A percentile compares a stretch with the other conserved stretches of the same genome.
Conservation (phyloP, 2,888 invertebrate species). For the Listrodromus nycthemerus region DNA sequence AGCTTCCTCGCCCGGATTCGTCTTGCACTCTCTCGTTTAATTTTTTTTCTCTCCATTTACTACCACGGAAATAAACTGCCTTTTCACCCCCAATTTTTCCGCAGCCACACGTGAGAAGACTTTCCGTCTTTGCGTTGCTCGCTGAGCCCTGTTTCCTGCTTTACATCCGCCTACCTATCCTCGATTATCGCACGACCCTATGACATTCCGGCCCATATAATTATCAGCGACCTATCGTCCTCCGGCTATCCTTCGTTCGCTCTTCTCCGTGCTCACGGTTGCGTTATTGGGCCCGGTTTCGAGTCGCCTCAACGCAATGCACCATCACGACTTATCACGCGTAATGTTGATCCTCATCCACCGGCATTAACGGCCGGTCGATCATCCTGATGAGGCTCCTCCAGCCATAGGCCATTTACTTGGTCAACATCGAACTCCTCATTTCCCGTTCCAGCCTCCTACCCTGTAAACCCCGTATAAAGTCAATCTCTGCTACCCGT, state of each 20-base stretch:
- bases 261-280: neutral
- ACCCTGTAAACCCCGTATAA: conserved; percentile 17
- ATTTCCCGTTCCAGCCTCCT: conserved; percentile 1
- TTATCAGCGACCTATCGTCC: neutral
- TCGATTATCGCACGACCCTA: neutral
- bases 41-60: conserved; percentile 19
- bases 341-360: conserved; percentile 12
- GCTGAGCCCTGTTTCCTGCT: neutral
- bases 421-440: conserved; percentile 29
- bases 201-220: neutral
- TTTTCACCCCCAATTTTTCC: neutral
- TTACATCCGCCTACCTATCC: neutral
- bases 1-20: neutral
- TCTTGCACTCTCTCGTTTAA: neutral
- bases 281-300: conserved; percentile 12
- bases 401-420: conserved; percentile 49
- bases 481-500: neutral
- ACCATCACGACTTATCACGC: conserved; percentile 12
- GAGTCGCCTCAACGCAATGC: conserved; percentile 4
- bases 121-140: neutral
- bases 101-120: neutral
- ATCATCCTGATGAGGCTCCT: conserved; percentile 52
- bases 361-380: conserved; percentile 25
- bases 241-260: neutral
- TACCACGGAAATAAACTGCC: neutral